Base-by-base conservation (phyloP, 2,888 invertebrate species). In the Lasioglossum vierecki region DNA sequence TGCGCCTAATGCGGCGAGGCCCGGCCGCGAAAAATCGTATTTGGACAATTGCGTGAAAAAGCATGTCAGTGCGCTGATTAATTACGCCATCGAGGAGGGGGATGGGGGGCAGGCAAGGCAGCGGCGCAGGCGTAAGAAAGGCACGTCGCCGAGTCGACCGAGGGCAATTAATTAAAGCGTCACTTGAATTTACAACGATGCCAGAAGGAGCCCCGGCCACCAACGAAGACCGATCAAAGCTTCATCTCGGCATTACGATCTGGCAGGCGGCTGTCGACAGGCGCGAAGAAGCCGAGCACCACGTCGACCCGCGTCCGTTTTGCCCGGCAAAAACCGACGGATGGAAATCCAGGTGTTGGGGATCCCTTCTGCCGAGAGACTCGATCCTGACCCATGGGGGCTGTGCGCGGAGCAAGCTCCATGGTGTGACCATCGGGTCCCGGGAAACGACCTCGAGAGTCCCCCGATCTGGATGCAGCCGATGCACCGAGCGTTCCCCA, bases 161-260 rank as follows among this genome's bases (percentile, higher is more conserved):
- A 53, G 53, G 63, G 88, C 88, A 91, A 90, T 90, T 90, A 90
- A 90, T 90, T 90, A 90, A 88, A 85, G 91, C 90, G 85, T 90
- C 90, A 90, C 91, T 90, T 90, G 90, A 91, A 90, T 90, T 91
- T 90, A 82, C 91, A 91, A 90, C 91, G 89, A 90, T 71, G 79
- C 26, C 63, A 30, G 60, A 49, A 44, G 80, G 78, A 44, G 49
- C 79, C 5, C 22, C 53, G 88, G 78, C 89, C 90, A 88, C 89
- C 89, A 90, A 88, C 87, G 87, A 89, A 87, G 89, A 41, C 71
- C 83, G 84, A 84, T 79, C 80, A 90, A 90, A 85, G 85, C 89
- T 79, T 85, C 77, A 82, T 82, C 87, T 68, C 49, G 82, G 78
- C 82, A 79, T 87, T 72, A 79, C 80, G 82, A 88, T 78, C 77